Evolutionary conservation across 2,797 vertebrate genomes (phyloP), one percentile per base, ranked within the genome.

Genomic region (Melanotaenia parkinsoni): DNA sequence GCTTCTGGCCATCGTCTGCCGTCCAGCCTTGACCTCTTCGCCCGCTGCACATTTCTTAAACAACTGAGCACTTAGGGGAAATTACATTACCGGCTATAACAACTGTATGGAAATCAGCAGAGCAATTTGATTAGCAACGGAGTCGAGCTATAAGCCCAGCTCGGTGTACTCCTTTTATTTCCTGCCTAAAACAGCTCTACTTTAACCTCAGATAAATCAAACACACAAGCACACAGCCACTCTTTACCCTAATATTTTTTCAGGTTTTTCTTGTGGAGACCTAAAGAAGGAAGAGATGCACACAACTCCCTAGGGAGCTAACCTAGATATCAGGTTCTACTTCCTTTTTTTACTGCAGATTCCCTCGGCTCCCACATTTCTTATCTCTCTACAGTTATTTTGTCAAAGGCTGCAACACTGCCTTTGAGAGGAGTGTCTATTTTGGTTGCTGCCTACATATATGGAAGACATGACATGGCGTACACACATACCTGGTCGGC

Each of bases 401-500:
- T 79, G 72, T 88, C 76, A 70, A 83, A 66, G 69, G 45, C 78
- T 66, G 74, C 74, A 69, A 79, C 58, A 32, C 26, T 67, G 61
- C 33, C 30, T 79, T 60, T 53, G 66, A 63, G 71, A 58, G 69
- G 22, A 43, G 43, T 67, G 58, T 82, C 83, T 83, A 70, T 82
- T 84, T 78, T 74, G 64, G 66, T 74, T 53, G 53, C 22, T 62
- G 28, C 30, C 61, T 54, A 33, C 6, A 40, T 30, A 37, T 33
- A 26, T 7, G 6, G 58, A 13, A 28, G 63, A 13, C 38, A 57
- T 20, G 16, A 37, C 16, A 10, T 38, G 51, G 43, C 50, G 33
- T 35, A 33, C 40, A 33, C 60, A 90, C 95, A 89, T 92, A 99
- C 98, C 98, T 94, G 98, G 98, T 62, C 98, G 96, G 86, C 98